phyloP scores from a whole-genome alignment of 2,113 vertebrate genomes.

The Phoxinus phoxinus region DNA sequence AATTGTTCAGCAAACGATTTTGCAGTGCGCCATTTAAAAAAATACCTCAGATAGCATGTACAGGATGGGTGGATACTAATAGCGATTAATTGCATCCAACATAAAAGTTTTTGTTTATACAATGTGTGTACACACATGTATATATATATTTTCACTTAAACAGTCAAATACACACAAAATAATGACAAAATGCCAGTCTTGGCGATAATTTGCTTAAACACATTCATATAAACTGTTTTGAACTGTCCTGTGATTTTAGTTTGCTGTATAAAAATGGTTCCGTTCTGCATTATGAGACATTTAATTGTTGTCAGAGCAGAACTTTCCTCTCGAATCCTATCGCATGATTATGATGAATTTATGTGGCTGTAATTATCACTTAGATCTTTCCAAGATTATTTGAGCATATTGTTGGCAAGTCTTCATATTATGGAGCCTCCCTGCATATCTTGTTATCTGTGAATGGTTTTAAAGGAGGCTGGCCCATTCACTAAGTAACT shows the following conservation, averaged over 20 bases:
- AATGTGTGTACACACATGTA: no score
- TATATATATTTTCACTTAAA: no score
- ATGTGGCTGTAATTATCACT: background rate
- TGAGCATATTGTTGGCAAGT: background rate
- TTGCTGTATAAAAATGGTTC: background rate
- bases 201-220: no score
- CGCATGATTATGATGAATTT: background rate
- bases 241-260: background rate
- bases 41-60: slow-evolving; percentile 1
- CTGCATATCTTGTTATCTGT: slow-evolving; percentile 51
- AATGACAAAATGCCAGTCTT: no score
- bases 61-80: background rate
- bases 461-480: slow-evolving; percentile 29
- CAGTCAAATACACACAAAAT: no score
- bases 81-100: no score
- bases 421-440: background rate
- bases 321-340: background rate
- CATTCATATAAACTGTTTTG: background rate
- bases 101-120: no score
- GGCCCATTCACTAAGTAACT: slow-evolving; percentile 33
- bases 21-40: background rate
- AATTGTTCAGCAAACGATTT: background rate
- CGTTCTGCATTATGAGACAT: background rate
- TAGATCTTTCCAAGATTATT: background rate
- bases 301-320: background rate